phyloP scores from a whole-genome alignment of 2,113 vertebrate genomes.

The Megalops atlanticus region DNA sequence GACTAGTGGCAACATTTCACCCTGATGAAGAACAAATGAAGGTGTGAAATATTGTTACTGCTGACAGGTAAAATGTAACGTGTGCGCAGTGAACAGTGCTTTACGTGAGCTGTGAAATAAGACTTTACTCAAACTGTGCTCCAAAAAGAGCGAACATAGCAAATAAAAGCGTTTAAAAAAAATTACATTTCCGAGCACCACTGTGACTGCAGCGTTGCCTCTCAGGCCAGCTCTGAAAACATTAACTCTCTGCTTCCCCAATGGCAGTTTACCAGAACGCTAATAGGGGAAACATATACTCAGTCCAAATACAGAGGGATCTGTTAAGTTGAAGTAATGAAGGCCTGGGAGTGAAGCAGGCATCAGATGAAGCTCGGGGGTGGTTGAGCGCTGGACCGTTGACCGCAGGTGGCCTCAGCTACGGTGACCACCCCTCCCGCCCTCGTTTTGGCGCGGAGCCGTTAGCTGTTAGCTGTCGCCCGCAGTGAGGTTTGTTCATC shows the following conservation, averaged over 20 bases:
- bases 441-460: background rate
- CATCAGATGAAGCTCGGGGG: background rate
- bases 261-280: background rate
- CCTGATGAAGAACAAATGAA: too few species aligned
- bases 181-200: background rate
- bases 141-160: background rate
- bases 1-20: too few species aligned
- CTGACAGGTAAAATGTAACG: too few species aligned
- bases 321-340: background rate
- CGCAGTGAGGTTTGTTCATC: slow-evolving; percentile 28
- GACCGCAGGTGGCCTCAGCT: background rate
- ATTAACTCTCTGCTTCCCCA: background rate
- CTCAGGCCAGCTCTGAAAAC: background rate
- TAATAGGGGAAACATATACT: background rate
- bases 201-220: background rate
- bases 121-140: background rate
- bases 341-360: background rate
- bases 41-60: too few species aligned
- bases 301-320: background rate
- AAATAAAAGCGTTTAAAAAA: background rate
- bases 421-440: background rate
- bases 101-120: background rate
- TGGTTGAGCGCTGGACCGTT: background rate
- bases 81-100: background rate
- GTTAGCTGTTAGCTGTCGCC: background rate